phyloP scores from a whole-genome alignment of 1,140 invertebrate species.

The Diorhabda carinulata region DNA sequence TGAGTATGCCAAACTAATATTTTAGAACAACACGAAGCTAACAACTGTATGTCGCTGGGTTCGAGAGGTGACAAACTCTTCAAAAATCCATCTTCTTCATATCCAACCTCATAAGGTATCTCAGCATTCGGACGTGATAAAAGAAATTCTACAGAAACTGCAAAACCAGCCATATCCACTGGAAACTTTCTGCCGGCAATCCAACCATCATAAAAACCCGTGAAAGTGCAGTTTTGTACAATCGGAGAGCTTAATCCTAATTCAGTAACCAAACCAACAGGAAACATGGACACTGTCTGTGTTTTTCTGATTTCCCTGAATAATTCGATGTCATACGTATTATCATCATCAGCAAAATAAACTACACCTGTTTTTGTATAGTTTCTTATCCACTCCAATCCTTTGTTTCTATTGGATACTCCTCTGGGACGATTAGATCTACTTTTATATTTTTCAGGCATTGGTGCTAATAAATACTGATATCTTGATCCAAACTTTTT shows the following conservation, averaged over 20 bases:
- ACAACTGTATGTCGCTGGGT: conserved; percentile 69
- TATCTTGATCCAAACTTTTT: neutral
- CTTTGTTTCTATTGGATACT: conserved; percentile 86
- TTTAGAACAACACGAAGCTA: conserved; percentile 74
- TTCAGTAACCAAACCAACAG: conserved; percentile 77
- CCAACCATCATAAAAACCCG: conserved; percentile 82
- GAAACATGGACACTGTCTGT: conserved; percentile 80
- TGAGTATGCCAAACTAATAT: conserved; percentile 86
- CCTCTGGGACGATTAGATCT: conserved; percentile 77
- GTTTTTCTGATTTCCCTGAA: conserved; percentile 82
- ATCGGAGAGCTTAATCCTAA: conserved; percentile 70
- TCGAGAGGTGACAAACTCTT: conserved; percentile 66
- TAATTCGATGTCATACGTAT: conserved; percentile 83
- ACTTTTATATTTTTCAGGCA: conserved; percentile 69
- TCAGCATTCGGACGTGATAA: conserved; percentile 61
- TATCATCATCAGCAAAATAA: conserved; percentile 98
- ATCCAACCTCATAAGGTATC: conserved; percentile 73
- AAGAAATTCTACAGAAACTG: conserved; percentile 57
- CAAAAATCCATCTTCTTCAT: conserved; percentile 82
- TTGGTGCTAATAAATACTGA: conserved; percentile 62
- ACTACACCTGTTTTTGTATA: conserved; percentile 77
- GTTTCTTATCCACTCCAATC: conserved; percentile 77
- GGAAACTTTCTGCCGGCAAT: conserved; percentile 78
- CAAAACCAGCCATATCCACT: conserved; percentile 89
- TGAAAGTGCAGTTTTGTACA: conserved; percentile 63